A percentile compares a stretch with the other conserved stretches of the same genome.
phyloP scores from a whole-genome alignment of 2,113 vertebrate genomes.

The Embiotoca jacksoni region DNA sequence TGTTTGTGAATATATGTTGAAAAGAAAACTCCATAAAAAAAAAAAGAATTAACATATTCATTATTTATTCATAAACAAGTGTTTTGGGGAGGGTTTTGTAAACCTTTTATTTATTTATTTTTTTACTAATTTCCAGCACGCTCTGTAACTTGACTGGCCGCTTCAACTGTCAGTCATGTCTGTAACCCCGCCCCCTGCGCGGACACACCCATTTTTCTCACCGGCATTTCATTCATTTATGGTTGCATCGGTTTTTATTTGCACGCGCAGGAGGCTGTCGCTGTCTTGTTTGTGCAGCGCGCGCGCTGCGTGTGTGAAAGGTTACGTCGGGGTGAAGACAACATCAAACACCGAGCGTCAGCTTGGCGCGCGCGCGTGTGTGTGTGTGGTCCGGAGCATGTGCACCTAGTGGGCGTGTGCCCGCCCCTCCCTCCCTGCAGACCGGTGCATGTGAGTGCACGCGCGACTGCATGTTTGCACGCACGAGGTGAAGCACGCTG shows the following conservation, averaged over 20 bases:
- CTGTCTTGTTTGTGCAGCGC: too few relatives aligned
- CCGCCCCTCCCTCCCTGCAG: constrained; percentile 52
- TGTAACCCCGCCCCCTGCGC: constrained; percentile 44
- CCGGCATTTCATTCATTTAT: constrained; percentile 42
- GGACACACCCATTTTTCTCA: constrained; percentile 69
- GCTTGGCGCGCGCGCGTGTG: neutral
- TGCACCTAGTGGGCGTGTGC: constrained; percentile 68
- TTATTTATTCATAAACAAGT: too few relatives aligned
- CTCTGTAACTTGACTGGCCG: constrained; percentile 19
- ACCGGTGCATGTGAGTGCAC: constrained; percentile 38
- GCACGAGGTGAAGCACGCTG: too few relatives aligned
- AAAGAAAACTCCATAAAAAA: too few relatives aligned
- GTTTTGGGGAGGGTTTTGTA: too few relatives aligned
- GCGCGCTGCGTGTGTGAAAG: neutral
- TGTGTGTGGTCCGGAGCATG: constrained; percentile 32
- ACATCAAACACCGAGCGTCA: neutral
- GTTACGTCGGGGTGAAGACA: too few relatives aligned
- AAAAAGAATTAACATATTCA: too few relatives aligned
- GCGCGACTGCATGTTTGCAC: neutral
- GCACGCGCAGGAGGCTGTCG: too few relatives aligned
- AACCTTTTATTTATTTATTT: too few relatives aligned
- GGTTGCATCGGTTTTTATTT: too few relatives aligned
- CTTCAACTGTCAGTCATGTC: constrained; percentile 54
- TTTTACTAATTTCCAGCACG: too few relatives aligned
- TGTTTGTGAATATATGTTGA: too few relatives aligned